Conservation (phyloP, 2,888 invertebrate species). For the Spilarctia lutea region DNA sequence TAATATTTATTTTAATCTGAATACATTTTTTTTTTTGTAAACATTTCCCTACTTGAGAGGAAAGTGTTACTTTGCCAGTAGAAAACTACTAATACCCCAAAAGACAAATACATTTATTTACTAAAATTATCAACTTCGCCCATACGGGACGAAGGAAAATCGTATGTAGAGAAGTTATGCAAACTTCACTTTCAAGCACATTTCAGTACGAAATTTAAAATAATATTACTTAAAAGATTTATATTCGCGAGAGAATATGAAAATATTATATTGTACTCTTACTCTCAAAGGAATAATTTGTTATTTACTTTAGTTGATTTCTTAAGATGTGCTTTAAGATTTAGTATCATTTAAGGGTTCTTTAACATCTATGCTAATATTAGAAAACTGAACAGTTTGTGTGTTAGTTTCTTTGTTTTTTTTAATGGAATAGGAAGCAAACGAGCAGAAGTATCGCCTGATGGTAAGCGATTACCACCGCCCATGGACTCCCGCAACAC, state of each 20-base stretch:
- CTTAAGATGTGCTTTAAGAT: neutral
- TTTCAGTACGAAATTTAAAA: constrained; percentile 25
- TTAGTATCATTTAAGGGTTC: neutral
- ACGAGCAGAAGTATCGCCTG: too few relatives aligned
- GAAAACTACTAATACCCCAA: neutral
- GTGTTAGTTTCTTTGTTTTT: too few relatives aligned
- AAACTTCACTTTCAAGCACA: constrained; percentile 9
- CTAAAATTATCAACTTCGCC: neutral
- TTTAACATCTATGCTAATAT: neutral
- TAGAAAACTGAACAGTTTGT: too few relatives aligned
- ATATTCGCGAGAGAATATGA: constrained; percentile 24
- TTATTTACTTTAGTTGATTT: neutral
- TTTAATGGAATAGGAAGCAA: too few relatives aligned
- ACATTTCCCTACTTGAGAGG: too few relatives aligned
- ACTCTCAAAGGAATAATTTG: constrained; percentile 1
- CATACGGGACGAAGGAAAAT: constrained; percentile 14
- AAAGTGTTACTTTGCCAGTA: neutral
- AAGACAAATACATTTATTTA: neutral
- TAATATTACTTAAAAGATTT: constrained; percentile 27
- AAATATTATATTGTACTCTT: constrained; percentile 8
- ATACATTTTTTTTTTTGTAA: neutral
- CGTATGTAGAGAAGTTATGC: constrained; percentile 13
- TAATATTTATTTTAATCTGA: neutral
- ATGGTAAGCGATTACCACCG: too few relatives aligned
- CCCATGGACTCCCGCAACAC: too few relatives aligned